A percentile compares a stretch with the other conserved stretches of the same genome.
Conservation (phyloP, 2,888 invertebrate species). For the Patella ulyssiponensis region DNA sequence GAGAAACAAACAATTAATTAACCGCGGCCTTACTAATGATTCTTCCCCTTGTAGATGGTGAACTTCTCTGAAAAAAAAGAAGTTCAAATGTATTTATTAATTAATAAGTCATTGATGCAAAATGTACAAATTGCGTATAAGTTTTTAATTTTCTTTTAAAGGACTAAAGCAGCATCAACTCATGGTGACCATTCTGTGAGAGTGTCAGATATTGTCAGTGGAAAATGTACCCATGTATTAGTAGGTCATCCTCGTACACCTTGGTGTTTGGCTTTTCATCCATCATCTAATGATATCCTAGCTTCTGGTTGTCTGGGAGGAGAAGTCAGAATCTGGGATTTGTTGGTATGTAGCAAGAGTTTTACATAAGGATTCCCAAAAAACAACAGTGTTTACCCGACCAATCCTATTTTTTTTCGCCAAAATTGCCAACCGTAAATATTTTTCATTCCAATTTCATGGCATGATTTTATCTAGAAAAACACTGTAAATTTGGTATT, state of each 20-base stretch:
- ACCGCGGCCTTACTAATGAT: no score
- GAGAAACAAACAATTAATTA: no score
- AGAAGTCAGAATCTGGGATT: slow-evolving; percentile 91
- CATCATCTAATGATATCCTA: slow-evolving; percentile 85
- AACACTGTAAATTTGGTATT: no score
- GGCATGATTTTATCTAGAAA: no score
- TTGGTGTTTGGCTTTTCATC: slow-evolving; percentile 92
- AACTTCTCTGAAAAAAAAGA: no score
- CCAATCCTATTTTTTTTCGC: no score
- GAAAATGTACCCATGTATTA: slow-evolving; percentile 83
- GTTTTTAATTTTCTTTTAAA: slow-evolving; percentile 66
- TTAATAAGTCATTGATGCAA: neutral
- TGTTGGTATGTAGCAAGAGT: slow-evolving; percentile 76
- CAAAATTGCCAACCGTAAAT: no score
- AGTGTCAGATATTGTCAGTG: slow-evolving; percentile 84
- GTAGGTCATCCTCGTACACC: slow-evolving; percentile 90
- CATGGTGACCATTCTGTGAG: slow-evolving; percentile 92
- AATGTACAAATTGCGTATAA: neutral
- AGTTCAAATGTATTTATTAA: no score
- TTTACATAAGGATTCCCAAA: no score
- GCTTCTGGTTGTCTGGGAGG: slow-evolving; percentile 91
- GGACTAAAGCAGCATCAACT: slow-evolving; percentile 82
- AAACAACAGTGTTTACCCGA: no score
- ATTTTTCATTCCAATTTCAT: no score
- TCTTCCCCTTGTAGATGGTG: no score